Conservation (phyloP, 1,140 invertebrate genomes). For the Vanessa tameamea region DNA sequence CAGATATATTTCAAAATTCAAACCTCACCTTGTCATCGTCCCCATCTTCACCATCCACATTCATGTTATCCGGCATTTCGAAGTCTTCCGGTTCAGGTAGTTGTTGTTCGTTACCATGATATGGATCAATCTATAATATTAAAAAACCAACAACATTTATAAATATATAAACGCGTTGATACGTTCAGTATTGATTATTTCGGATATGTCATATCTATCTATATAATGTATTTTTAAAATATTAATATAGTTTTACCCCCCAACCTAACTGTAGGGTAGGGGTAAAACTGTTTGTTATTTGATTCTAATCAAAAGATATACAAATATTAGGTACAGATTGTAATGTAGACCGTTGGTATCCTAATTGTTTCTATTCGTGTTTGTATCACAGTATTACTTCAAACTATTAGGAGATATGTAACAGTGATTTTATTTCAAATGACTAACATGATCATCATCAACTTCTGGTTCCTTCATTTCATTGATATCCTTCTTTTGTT, state of each 20-base stretch:
- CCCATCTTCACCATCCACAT: slow-evolving; percentile 89
- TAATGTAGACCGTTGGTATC: too few relatives aligned
- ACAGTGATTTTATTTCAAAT: not conserved
- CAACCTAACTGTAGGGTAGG: too few relatives aligned
- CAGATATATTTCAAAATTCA: too few relatives aligned
- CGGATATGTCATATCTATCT: too few relatives aligned
- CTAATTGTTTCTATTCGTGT: too few relatives aligned
- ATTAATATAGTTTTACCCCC: too few relatives aligned
- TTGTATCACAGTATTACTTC: too few relatives aligned
- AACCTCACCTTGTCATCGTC: slow-evolving; percentile 75
- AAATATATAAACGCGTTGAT: not conserved
- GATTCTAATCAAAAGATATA: too few relatives aligned
- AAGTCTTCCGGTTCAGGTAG: slow-evolving; percentile 90
- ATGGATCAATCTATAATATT: slow-evolving; percentile 85
- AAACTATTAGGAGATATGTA: too few relatives aligned
- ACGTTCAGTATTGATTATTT: not conserved
- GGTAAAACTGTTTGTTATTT: too few relatives aligned
- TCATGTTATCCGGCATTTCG: slow-evolving; percentile 91
- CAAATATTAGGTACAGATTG: too few relatives aligned
- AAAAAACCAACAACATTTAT: not conserved
- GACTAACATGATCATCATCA: slow-evolving; percentile 88
- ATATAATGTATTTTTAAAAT: too few relatives aligned
- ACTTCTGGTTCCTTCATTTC: slow-evolving; percentile 89
- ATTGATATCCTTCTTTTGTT: slow-evolving; percentile 87
- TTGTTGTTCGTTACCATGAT: slow-evolving; percentile 89